Evolutionary conservation across 2,797 vertebrate genomes (phyloP).

Genomic region (Neosalanx taihuensis): DNA sequence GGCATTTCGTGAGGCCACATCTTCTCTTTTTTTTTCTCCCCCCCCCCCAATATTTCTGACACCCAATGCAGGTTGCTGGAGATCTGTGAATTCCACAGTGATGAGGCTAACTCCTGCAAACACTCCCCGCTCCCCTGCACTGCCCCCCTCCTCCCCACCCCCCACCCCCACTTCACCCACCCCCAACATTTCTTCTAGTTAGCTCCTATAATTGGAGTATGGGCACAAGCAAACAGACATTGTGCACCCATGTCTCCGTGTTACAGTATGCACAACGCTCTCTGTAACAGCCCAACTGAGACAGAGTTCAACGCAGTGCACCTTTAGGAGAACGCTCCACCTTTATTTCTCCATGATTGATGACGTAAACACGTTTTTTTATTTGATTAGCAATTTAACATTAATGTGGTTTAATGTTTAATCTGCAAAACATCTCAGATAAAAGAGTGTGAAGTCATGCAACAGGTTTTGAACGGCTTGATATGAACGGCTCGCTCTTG

Average conservation of each 20-base stretch:
- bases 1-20: slow-evolving; percentile 32
- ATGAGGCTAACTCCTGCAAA: slow-evolving; percentile 51
- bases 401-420: not conserved
- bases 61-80: slow-evolving; percentile 46
- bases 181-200: slow-evolving; percentile 29
- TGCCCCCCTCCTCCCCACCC: not conserved
- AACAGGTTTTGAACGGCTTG: not conserved
- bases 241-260: slow-evolving; percentile 25
- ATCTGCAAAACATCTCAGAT: not conserved
- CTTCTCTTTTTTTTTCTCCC: slow-evolving; percentile 27
- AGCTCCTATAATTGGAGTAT: slow-evolving; percentile 36
- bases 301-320: not conserved
- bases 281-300: not conserved
- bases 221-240: slow-evolving; percentile 32
- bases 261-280: slow-evolving; percentile 26
- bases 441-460: not conserved
- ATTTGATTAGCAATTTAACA: not conserved
- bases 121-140: slow-evolving; percentile 25
- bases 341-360: not conserved
- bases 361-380: not conserved
- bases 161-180: not conserved
- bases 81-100: slow-evolving; percentile 51
- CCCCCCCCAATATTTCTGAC: slow-evolving; percentile 44
- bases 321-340: not conserved
- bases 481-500: not conserved